These are phyloP conservation scores for Himalopsyche kuldschensis DNA, from an alignment of 2,888 invertebrate genomes.

Conservation along the genomic window DNA sequence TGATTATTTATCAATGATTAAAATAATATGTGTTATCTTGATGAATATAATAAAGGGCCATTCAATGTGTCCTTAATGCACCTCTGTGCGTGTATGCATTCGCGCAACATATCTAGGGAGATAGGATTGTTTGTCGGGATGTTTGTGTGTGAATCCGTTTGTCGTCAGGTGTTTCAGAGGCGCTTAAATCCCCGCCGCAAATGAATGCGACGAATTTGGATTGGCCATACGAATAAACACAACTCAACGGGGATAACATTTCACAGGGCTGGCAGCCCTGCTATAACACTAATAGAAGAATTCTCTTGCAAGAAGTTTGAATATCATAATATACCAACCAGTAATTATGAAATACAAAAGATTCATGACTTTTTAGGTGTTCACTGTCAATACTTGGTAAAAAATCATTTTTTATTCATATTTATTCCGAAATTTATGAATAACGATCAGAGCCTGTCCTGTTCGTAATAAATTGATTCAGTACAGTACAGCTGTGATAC, in stretches of 20 bases:
- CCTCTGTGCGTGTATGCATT: background rate
- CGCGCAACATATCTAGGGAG: background rate
- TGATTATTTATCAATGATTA: no score
- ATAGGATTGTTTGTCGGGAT: background rate
- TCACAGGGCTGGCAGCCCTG: background rate
- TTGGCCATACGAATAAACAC: conserved; percentile 3
- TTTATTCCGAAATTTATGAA: no score
- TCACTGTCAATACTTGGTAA: no score
- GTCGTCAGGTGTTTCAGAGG: conserved; percentile 30
- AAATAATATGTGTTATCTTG: no score
- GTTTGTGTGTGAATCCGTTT: background rate
- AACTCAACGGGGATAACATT: background rate
- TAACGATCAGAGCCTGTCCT: no score
- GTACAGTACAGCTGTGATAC: no score
- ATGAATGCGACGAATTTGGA: conserved; percentile 24
- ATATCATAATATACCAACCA: background rate
- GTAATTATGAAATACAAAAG: no score
- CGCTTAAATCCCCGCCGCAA: conserved; percentile 34
- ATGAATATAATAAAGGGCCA: no score
- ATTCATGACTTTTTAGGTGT: no score
- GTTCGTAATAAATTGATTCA: no score
- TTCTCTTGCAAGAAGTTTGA: background rate
- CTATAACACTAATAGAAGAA: background rate
- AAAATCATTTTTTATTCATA: no score
- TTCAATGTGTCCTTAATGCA: background rate